Conservation (phyloP, 2,797 vertebrate genomes). For the Lophotriccus pileatus region DNA sequence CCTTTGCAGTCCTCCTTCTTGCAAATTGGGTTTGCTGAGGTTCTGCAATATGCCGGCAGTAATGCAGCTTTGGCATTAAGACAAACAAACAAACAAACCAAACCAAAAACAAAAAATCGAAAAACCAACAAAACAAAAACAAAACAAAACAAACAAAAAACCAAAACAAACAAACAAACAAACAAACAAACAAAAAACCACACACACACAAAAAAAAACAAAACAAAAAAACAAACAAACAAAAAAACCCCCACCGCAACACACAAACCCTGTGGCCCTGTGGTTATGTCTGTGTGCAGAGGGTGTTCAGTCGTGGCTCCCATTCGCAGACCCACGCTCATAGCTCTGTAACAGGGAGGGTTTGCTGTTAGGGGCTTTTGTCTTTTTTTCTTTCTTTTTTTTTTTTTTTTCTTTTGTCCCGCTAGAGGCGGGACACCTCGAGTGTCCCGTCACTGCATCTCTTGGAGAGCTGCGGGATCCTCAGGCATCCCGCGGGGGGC, state of each 20-base stretch:
- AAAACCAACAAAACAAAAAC: too few relatives aligned
- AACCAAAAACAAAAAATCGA: too few relatives aligned
- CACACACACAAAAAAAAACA: too few relatives aligned
- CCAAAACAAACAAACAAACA: too few relatives aligned
- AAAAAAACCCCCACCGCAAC: too few relatives aligned
- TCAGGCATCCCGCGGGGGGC: neutral
- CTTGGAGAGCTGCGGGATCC: too few relatives aligned
- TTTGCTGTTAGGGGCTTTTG: rapidly evolving
- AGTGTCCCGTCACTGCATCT: neutral
- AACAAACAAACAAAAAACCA: too few relatives aligned
- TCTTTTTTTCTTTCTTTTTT: too few relatives aligned
- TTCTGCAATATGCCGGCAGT: neutral
- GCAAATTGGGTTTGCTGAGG: neutral
- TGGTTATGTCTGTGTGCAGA: neutral
- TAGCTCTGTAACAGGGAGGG: neutral
- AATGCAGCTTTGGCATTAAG: neutral
- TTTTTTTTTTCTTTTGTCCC: neutral
- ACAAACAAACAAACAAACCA: too few relatives aligned
- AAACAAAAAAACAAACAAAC: too few relatives aligned
- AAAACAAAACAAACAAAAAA: too few relatives aligned
- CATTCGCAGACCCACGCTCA: neutral
- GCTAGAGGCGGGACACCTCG: neutral
- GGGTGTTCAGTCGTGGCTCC: neutral
- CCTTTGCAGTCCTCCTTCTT: neutral
- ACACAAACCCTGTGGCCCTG: too few relatives aligned